A percentile compares a stretch with the other conserved stretches of the same genome.
Conservation (phyloP, 2,888 invertebrate genomes). For the Andricus curvator region DNA sequence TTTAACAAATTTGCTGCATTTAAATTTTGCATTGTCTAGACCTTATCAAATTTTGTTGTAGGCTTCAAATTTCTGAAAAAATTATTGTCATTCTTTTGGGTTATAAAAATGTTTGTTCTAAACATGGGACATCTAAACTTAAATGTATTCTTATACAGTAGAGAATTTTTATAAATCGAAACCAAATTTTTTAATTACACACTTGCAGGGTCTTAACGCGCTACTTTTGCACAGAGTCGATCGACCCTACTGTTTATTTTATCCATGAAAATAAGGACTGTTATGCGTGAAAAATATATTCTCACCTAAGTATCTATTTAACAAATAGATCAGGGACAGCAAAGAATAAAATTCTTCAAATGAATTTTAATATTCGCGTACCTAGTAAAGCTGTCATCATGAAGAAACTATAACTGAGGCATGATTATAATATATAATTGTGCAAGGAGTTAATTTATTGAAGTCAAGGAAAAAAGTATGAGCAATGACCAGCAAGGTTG, state of each 20-base stretch:
- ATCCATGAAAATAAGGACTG: background rate
- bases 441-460: conserved; percentile 13
- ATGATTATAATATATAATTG: background rate
- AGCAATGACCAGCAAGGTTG: conserved; percentile 2
- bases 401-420: background rate
- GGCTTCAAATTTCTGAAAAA: too few relatives aligned
- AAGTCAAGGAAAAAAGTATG: conserved; percentile 34
- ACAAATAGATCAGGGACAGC: conserved; percentile 1
- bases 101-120: too few relatives aligned
- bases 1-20: too few relatives aligned
- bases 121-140: too few relatives aligned
- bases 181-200: too few relatives aligned
- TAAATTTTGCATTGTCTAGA: too few relatives aligned
- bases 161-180: too few relatives aligned
- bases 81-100: too few relatives aligned
- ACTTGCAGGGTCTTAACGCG: too few relatives aligned
- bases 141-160: too few relatives aligned
- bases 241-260: background rate
- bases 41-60: too few relatives aligned
- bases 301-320: background rate
- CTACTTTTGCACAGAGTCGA: too few relatives aligned
- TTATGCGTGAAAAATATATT: background rate
- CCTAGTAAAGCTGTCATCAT: background rate
- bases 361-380: background rate
- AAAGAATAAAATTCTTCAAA: background rate